Base-by-base conservation (phyloP, 2,797 vertebrate genomes). In the Esox lucius region DNA sequence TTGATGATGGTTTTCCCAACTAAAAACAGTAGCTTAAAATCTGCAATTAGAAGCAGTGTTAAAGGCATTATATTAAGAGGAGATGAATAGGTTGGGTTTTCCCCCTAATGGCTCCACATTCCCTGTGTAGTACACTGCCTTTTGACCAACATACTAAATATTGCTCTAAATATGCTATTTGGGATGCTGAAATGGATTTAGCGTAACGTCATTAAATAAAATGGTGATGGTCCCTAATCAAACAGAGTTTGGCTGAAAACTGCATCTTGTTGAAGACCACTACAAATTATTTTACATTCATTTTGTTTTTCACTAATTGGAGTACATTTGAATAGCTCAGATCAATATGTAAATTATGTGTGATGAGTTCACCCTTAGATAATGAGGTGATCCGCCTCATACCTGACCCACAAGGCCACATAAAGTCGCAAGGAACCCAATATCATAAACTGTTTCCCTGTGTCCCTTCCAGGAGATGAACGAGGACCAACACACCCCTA, bases 401-500 rank as follows among this genome's bases (percentile, higher is more conserved):
- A 70, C 28, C 1, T 48, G 22, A 35, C 28, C n/a, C 53, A 5
- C 26, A 13, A 19, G 49, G 5, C 49, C 49, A 51, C 16, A 51
- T 51, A 17, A 17, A 51, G 49, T 4, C 16, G 49, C 19, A 19
- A 19, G 17, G 51, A 56, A 56, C 51, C 6, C 6, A 56, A 8
- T 56, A 22, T 31, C 28, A 31, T 31, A 31, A 28, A 69, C 74
- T 76, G 69, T 11, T 65, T 31, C 28, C 11, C 8, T 17, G 15
- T 13, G 70, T 35, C 9, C 48, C 2, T 7, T 66, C 2, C 89
- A 99, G 98, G 98, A 99, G 88, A 97, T 99, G 98, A 99, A 96
- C 0, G 98, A 99, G 91, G 97, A 99, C 92, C 97, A 98, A 87
- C 99, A 97, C 95, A 99, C 98, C 49, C 98, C 98, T 72, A 99